Evolutionary conservation across 2,888 invertebrate species (phyloP).

Genomic region (Cactoblastis cactorum): DNA sequence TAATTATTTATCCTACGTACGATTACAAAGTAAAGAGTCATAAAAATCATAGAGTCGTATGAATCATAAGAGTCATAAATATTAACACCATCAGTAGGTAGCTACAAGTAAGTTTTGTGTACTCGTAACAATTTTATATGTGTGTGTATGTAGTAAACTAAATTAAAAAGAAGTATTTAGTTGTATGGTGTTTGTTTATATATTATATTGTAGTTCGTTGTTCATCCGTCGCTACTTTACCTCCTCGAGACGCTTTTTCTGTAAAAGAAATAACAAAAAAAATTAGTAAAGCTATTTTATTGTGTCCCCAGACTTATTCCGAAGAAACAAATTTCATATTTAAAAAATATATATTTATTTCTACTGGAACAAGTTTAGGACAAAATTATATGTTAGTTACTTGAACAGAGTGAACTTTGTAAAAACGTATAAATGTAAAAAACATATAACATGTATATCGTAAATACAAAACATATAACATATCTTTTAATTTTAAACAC

Average conservation of each 20-base stretch:
- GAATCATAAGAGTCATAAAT: no score
- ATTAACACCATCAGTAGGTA: no score
- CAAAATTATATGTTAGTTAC: not conserved
- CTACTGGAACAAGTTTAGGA: not conserved
- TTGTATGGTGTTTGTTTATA: no score
- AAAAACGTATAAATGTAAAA: not conserved
- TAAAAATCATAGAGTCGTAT: no score
- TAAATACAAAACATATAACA: no score
- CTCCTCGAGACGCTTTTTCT: slow-evolving; percentile 90
- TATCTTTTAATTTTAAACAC: no score
- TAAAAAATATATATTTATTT: not conserved
- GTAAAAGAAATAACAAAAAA: slow-evolving; percentile 76
- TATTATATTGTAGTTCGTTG: not conserved
- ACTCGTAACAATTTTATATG: no score
- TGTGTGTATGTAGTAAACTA: no score
- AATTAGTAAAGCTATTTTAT: slow-evolving; percentile 31
- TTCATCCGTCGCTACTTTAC: slow-evolving; percentile 63
- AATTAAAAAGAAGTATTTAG: no score
- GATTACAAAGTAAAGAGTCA: no score
- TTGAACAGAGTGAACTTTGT: not conserved
- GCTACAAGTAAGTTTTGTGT: no score
- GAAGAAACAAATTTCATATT: not conserved
- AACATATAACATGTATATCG: not conserved
- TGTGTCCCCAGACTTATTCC: not conserved
- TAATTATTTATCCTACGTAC: no score